Base-by-base conservation (phyloP, 2,888 invertebrate genomes). In the Eristalinus sepulchralis region DNA sequence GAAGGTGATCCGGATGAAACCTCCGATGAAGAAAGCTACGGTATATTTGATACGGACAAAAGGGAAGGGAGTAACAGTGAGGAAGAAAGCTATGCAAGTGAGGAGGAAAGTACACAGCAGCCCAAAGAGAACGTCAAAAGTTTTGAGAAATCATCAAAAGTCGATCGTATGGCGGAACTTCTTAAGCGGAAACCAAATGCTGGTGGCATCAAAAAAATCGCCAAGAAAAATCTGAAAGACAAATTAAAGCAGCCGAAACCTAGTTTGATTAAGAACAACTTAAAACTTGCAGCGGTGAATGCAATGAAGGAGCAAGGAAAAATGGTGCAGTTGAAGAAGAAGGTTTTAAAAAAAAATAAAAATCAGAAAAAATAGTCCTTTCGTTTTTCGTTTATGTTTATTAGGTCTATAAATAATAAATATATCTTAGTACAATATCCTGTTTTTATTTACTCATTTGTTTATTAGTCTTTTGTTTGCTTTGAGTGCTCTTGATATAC, bases 111-210 rank as follows among this genome's bases (percentile, higher is more conserved):
- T 0, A 72, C 79, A n/a, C 34, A 24, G 20, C 53, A 89, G 83
- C 33, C 60, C 13, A 89, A 84, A 64, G 88, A 66, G 27, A 64
- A 67, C 62, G 20, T 83, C 77, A 72, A 88, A 83, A n/a, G 76
- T 9, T 83, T 72, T 13, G 80, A 82, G 11, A 89, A 75, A 70
- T 34, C 34, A 59, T 71, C 79, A 76, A 89, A 89, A 63, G 81
- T 88, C n/a, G 90, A 91, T 75, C 90, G 89, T 24, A 83, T 89
- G 17, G 90, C 90, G 20, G 85, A 90, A 60, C 81, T 90, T 4
- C 39, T 91, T 0, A 91, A 91, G 67, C 90, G 90, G 8, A 92
- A 92, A 62, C 90, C 90, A 0, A 89, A 89, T 13, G 60, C 88
- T 1, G 91, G 91, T 5, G 91, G 90, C 0, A 88, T 92, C 1